Evolutionary conservation across 2,888 invertebrate genomes (phyloP), one percentile per base, ranked within the genome.

Genomic region (Laothoe populi): DNA sequence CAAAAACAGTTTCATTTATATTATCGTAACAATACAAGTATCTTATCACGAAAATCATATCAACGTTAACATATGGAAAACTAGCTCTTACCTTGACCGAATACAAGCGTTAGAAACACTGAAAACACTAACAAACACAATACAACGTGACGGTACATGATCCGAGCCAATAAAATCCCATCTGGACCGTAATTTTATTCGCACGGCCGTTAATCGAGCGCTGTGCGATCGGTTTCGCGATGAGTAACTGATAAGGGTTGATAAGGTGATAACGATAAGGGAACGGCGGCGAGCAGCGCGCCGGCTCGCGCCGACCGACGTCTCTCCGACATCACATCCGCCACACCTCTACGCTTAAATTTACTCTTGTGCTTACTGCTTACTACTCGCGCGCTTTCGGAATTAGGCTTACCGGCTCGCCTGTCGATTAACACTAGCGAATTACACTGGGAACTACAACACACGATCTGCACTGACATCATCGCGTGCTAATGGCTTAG

Each of bases 181-280:
- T 81, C 72, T 74, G 77, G 73, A 74, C 68, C 64, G 64, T 68
- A 74, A 63, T 66, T 78, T 79, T 79, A 83, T 80, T 82, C 78
- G 87, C 88, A 84, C 82, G 83, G 72, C 77, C 75, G 73, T 75
- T 77, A 78, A 80, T 80, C 78, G 79, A 83, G 75, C 66, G 66
- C 74, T 74, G 70, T 69, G 78, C 83, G 85, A 86, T 87, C 77
- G 82, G 87, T 85, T 90, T 90, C 81, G 91, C 91, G 90, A 89
- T 88, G 88, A 80, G 83, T 83, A 79, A 78, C 61, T 86, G 91
- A 90, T 91, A 90, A 87, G 83, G 81, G 79, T 75, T 87, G 90
- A 92, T 92, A 92, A 90, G 79, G 76, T 78, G 85, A 86, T 87
- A 86, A 76, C 72, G 86, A 87, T 89, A 88, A 82, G 79, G 77